phyloP scores from a whole-genome alignment of 2,113 vertebrate genomes.

The Herpailurus yagouaroundi region DNA sequence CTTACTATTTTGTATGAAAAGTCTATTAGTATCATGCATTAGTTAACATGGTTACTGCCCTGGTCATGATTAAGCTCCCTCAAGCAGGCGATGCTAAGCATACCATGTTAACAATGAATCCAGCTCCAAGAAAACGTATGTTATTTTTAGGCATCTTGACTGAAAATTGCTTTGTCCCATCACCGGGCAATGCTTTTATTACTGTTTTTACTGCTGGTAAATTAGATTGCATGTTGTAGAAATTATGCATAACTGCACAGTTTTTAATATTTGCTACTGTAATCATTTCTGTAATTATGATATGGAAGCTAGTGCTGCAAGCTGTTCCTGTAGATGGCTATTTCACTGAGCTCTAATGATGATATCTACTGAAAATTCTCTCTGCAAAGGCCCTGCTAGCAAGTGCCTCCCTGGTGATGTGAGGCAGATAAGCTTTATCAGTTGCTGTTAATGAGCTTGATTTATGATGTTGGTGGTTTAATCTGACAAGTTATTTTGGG shows the following conservation, averaged over 20 bases:
- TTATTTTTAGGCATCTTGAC: constrained; percentile 74
- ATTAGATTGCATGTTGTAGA: constrained; percentile 67
- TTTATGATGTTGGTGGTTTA: constrained; percentile 47
- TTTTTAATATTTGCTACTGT: constrained; percentile 70
- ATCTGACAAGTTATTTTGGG: constrained; percentile 20
- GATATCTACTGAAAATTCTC: constrained; percentile 66
- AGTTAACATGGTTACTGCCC: constrained; percentile 46
- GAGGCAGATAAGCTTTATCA: constrained; percentile 67
- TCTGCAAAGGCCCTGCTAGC: constrained; percentile 61
- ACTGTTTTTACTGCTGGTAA: constrained; percentile 57
- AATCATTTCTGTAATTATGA: constrained; percentile 74
- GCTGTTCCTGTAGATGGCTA: constrained; percentile 41
- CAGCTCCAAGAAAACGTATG: constrained; percentile 63
- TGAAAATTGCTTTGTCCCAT: constrained; percentile 64
- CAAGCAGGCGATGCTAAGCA: constrained; percentile 69
- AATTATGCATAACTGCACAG: constrained; percentile 65
- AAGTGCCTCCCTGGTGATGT: constrained; percentile 58
- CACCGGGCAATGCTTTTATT: constrained; percentile 58
- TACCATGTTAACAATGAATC: constrained; percentile 72
- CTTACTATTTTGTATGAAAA: constrained; percentile 19
- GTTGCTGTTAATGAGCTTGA: constrained; percentile 69
- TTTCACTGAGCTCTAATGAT: constrained; percentile 70
- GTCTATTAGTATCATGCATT: constrained; percentile 50
- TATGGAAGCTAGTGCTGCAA: constrained; percentile 55
- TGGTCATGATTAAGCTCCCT: constrained; percentile 63